Evolutionary conservation across 2,113 vertebrate species (phyloP), one percentile per base, ranked within the genome.

Genomic region (Percina caprodes): DNA sequence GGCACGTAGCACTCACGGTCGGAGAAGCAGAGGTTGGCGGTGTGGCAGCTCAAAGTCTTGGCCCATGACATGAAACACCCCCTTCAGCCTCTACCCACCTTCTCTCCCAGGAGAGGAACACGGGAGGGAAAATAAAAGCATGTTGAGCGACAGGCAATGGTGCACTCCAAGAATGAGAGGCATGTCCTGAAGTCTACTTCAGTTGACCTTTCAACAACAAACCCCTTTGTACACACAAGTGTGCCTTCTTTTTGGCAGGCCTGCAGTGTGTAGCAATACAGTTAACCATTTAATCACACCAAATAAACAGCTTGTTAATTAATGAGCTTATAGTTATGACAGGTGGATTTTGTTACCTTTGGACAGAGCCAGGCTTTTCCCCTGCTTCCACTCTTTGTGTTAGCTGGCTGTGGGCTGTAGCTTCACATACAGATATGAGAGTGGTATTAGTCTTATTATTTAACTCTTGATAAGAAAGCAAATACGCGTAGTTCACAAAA

Each of bases 151-250:
- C 74, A 86, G 75, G 87, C 74, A 86, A 71, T 45, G 59, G 35
- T 86, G 79, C 73, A 55, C 83, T 90, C 62, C 79, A 94, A 92
- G 92, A 95, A 95, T 94, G 93, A 90, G 74, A 91, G 54, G 91
- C 85, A 93, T 89, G 89, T 91, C 87, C 83, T 90, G 69, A 79
- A 83, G 74, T 83, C 78, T 54, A 79, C 83, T 77, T 73, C 42
- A 54, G 61, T 70, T 84, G 60, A 80, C 66, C 51, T 46, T 55
- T 48, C 45, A 60, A 59, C 85, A 82, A 71, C 56, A 72, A 85
- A 69, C 18, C 18, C 55, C 51, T 72, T 52, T 78, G 46, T 49
- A 23, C 48, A 39, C 21, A 39, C 51, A 21, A 11, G 19, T 11
- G 13, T 19, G 23, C 54, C 5, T 35, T 19, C 30, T 54, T 74